Evolutionary conservation across 2,888 invertebrate genomes (phyloP).

Genomic region (Sisyra terminalis): DNA sequence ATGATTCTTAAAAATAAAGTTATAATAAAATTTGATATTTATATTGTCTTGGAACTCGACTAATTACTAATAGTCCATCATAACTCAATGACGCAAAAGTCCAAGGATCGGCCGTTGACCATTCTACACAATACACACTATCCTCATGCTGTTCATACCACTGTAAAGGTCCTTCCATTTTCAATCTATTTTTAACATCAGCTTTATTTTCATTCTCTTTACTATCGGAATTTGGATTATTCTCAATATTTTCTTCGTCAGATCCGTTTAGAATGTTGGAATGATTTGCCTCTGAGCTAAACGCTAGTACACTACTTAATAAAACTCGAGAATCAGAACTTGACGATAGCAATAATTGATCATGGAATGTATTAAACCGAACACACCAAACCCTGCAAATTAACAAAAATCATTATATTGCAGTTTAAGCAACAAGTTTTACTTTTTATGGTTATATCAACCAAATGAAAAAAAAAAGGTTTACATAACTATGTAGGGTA

Average conservation of each 20-base stretch:
- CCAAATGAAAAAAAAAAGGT: too few relatives aligned
- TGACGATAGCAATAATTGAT: conserved; percentile 83
- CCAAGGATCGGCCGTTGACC: conserved; percentile 98
- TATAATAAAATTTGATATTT: conserved; percentile 78
- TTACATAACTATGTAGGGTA: too few relatives aligned
- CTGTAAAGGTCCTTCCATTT: conserved; percentile 66
- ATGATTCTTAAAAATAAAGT: too few relatives aligned
- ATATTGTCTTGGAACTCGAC: conserved; percentile 81
- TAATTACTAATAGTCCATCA: conserved; percentile 87
- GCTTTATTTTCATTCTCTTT: background rate
- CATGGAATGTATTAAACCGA: conserved; percentile 91
- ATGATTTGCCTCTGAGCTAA: conserved; percentile 62
- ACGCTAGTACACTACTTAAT: conserved; percentile 70
- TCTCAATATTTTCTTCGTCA: conserved; percentile 24
- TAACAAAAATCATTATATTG: too few relatives aligned
- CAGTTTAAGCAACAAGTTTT: too few relatives aligned
- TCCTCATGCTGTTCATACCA: conserved; percentile 96
- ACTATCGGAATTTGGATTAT: background rate
- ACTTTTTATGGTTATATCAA: too few relatives aligned
- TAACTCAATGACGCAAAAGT: conserved; percentile 97
- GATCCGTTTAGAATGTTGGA: conserved; percentile 32
- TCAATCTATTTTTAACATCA: background rate
- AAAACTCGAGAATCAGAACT: conserved; percentile 90
- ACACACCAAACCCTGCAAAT: conserved; percentile 81
- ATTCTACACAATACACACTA: conserved; percentile 92